These are phyloP conservation scores for Engystomops pustulosus DNA, from an alignment of 2,113 vertebrate genomes.

Conservation along the genomic window DNA sequence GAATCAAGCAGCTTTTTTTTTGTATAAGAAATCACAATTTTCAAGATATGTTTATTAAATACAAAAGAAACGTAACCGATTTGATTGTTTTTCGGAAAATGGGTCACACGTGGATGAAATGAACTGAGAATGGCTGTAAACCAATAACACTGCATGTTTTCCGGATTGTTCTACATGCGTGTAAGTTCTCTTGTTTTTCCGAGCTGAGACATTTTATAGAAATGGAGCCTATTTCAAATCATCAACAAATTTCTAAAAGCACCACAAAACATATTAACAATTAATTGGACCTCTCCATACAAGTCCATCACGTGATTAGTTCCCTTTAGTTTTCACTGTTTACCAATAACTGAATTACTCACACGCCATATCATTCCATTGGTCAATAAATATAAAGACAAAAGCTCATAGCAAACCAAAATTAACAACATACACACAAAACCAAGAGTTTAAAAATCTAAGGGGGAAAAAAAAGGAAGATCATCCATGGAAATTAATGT, in stretches of 20 bases:
- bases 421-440: conserved; percentile 22
- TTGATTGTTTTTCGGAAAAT: conserved; percentile 63
- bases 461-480: background rate
- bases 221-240: conserved; percentile 5
- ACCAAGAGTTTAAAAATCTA: conserved; percentile 23
- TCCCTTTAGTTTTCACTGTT: conserved; percentile 48
- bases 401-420: conserved; percentile 43
- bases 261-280: conserved; percentile 53
- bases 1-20: conserved; percentile 81
- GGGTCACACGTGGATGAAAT: conserved; percentile 1
- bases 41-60: conserved; percentile 62
- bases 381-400: conserved; percentile 57
- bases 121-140: conserved; percentile 13
- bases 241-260: conserved; percentile 61
- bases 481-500: conserved; percentile 43
- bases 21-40: conserved; percentile 76
- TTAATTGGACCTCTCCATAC: conserved; percentile 6
- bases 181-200: background rate
- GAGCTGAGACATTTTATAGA: conserved; percentile 24
- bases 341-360: conserved; percentile 28
- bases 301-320: background rate
- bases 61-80: background rate
- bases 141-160: conserved; percentile 2
- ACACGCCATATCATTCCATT: conserved; percentile 42
- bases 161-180: background rate